phyloP scores from a whole-genome alignment of 1,140 invertebrate species.

The Cydia strobilella region DNA sequence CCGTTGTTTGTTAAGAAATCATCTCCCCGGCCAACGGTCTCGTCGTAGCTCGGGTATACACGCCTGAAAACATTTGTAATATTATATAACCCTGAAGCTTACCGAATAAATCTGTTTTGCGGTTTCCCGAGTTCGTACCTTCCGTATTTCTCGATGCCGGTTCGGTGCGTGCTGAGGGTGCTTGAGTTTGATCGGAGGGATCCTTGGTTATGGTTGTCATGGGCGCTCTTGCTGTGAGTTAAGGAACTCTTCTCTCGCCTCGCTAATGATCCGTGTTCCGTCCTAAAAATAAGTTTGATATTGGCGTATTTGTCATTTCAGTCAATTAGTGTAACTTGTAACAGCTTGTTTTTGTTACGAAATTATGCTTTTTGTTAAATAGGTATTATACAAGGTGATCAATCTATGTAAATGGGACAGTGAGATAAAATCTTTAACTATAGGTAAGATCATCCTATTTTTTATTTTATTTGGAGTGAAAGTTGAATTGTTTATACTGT shows the following conservation, averaged over 20 bases:
- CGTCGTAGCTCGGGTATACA: slow-evolving; percentile 69
- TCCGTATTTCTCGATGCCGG: slow-evolving; percentile 66
- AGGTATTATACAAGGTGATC: too few species aligned
- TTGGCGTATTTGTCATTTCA: not conserved
- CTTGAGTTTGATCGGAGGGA: slow-evolving; percentile 76
- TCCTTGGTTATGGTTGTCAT: slow-evolving; percentile 72
- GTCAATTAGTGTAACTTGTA: too few species aligned
- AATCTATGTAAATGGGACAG: too few species aligned
- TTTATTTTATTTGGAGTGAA: too few species aligned
- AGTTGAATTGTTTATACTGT: too few species aligned
- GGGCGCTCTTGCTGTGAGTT: slow-evolving; percentile 62
- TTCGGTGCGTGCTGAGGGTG: slow-evolving; percentile 70
- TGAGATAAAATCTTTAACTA: too few species aligned
- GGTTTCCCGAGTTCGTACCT: slow-evolving; percentile 51
- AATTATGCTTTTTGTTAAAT: too few species aligned
- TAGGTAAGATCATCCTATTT: too few species aligned
- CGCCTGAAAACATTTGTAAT: slow-evolving; percentile 54
- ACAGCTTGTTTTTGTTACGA: too few species aligned
- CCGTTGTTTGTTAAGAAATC: slow-evolving; percentile 70
- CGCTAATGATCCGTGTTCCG: slow-evolving; percentile 69
- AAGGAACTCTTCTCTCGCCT: slow-evolving; percentile 70
- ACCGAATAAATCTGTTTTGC: slow-evolving; percentile 17
- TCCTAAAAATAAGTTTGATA: slow-evolving; percentile 42
- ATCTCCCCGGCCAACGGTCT: slow-evolving; percentile 57
- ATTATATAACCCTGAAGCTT: slow-evolving; percentile 17